Conservation (phyloP, 2,888 invertebrate species). For the Cartodere bifasciata region DNA sequence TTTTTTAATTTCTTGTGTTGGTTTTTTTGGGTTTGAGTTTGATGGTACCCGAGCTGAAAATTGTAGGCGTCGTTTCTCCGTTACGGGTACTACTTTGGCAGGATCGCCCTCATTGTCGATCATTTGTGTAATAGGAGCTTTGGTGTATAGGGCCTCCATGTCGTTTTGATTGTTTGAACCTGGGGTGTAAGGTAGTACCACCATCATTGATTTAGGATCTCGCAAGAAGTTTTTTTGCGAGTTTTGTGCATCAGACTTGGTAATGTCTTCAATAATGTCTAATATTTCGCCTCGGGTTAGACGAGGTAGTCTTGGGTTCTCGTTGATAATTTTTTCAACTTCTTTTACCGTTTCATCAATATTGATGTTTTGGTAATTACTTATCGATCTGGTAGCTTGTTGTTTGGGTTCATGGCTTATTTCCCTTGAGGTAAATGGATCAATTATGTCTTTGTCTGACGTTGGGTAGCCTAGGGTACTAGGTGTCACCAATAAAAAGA, state of each 20-base stretch:
- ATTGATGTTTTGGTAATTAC: slow-evolving; percentile 26
- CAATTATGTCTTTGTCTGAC: no score
- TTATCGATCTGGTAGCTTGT: slow-evolving; percentile 8
- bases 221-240: no score
- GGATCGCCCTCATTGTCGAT: slow-evolving; percentile 32
- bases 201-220: slow-evolving; percentile 44
- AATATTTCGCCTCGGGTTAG: slow-evolving; percentile 52
- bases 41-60: no score
- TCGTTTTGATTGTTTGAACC: slow-evolving; percentile 38
- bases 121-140: slow-evolving; percentile 49
- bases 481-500: no score
- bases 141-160: slow-evolving; percentile 52
- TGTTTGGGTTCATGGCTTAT: no score
- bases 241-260: slow-evolving; percentile 39
- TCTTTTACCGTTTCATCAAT: slow-evolving; percentile 52
- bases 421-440: no score
- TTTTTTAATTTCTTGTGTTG: slow-evolving; percentile 10
- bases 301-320: slow-evolving; percentile 49
- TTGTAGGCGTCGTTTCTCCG: neutral
- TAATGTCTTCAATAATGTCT: slow-evolving; percentile 52
- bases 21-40: no score
- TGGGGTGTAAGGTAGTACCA: slow-evolving; percentile 52
- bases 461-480: no score
- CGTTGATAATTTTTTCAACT: slow-evolving; percentile 49
- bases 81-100: neutral